These are phyloP conservation scores for Brenthis ino DNA, from an alignment of 2,888 invertebrate species.

Conservation along the genomic window DNA sequence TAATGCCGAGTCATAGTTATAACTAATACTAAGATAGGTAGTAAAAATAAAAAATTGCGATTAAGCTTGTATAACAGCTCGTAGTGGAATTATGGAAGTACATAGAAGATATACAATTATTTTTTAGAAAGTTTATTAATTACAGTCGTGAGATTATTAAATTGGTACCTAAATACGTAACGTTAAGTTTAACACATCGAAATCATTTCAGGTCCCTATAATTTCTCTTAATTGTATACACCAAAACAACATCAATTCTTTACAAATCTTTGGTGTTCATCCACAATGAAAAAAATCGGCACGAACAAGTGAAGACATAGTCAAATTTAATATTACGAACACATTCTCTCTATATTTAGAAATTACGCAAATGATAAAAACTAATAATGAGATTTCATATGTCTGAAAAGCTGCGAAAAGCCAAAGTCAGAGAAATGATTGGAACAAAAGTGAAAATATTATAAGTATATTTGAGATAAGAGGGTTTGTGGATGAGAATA, in stretches of 20 bases:
- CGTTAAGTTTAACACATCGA: slow-evolving; percentile 73
- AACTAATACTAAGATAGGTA: slow-evolving; percentile 67
- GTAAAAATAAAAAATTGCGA: slow-evolving; percentile 66
- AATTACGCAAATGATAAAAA: slow-evolving; percentile 66
- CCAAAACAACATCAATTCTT: slow-evolving; percentile 75
- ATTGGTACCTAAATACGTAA: slow-evolving; percentile 78
- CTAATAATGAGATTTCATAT: slow-evolving; percentile 78
- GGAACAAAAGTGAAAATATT: slow-evolving; percentile 34
- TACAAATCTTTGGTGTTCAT: slow-evolving; percentile 82
- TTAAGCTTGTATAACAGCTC: slow-evolving; percentile 57
- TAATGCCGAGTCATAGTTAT: slow-evolving; percentile 60
- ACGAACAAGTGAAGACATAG: slow-evolving; percentile 67
- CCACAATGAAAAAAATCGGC: slow-evolving; percentile 74
- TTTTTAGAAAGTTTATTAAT: slow-evolving; percentile 58
- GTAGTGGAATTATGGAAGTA: slow-evolving; percentile 65
- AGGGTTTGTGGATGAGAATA: slow-evolving; percentile 11
- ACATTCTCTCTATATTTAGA: slow-evolving; percentile 70
- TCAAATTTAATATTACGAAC: slow-evolving; percentile 72
- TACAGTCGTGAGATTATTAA: slow-evolving; percentile 78
- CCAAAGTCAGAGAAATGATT: slow-evolving; percentile 57
- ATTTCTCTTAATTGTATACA: slow-evolving; percentile 80
- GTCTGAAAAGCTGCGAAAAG: slow-evolving; percentile 80
- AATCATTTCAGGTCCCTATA: slow-evolving; percentile 81
- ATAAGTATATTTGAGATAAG: slow-evolving; percentile 3
- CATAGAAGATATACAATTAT: slow-evolving; percentile 47